Evolutionary conservation across 2,888 invertebrate genomes (phyloP).

Genomic region (Magallana nippona): DNA sequence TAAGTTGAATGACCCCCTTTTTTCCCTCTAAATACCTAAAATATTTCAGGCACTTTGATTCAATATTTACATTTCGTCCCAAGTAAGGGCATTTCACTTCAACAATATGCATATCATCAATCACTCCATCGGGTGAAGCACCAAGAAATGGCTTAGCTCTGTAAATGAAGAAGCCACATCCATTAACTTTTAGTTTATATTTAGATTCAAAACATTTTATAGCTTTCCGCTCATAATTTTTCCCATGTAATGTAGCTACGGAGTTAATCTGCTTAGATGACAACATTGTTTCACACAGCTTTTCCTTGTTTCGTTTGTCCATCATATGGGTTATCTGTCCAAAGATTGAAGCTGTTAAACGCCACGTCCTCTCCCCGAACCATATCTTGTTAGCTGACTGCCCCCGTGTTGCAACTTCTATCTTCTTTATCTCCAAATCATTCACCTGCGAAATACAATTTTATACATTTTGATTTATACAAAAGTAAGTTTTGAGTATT

Average conservation of each 20-base stretch:
- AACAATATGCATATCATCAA: conserved; percentile 44
- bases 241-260: conserved; percentile 50
- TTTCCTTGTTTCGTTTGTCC: conserved; percentile 21
- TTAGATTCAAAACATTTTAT: conserved; percentile 43
- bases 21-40: conserved; percentile 44
- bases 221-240: conserved; percentile 50
- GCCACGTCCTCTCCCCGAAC: conserved; percentile 46
- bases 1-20: neutral
- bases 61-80: conserved; percentile 46
- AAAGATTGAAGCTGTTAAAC: conserved; percentile 56
- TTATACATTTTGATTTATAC: too few species aligned
- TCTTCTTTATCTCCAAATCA: neutral
- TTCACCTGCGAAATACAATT: too few species aligned
- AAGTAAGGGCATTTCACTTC: conserved; percentile 58
- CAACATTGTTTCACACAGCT: conserved; percentile 38
- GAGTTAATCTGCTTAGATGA: conserved; percentile 2
- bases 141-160: conserved; percentile 49
- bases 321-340: conserved; percentile 48
- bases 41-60: conserved; percentile 23
- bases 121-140: conserved; percentile 52
- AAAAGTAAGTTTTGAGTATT: too few species aligned
- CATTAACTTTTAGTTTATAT: neutral
- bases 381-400: conserved; percentile 43
- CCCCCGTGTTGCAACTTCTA: conserved; percentile 45
- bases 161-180: conserved; percentile 51